These are phyloP conservation scores for Syngnathoides biaculeatus DNA, from an alignment of 2,113 vertebrate species.

Conservation along the genomic window DNA sequence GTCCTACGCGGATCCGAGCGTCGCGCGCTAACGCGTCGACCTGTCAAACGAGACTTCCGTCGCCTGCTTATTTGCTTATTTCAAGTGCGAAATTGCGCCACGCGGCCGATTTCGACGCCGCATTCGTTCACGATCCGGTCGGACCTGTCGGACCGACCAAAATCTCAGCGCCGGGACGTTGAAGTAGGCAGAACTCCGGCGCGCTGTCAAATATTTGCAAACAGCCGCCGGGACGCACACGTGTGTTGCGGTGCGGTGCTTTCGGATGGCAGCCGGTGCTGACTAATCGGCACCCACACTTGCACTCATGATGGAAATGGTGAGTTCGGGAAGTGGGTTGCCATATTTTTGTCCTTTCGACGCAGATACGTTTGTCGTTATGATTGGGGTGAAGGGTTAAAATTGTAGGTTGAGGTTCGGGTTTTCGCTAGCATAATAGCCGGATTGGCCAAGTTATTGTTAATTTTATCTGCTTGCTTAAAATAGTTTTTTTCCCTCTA, in stretches of 20 bases:
- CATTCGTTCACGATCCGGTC: conserved; percentile 42
- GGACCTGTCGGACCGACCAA: conserved; percentile 43
- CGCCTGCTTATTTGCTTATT: no score
- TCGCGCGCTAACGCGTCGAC: neutral
- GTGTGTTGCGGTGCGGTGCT: neutral
- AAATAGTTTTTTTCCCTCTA: no score
- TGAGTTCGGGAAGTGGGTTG: neutral
- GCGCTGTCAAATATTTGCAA: conserved; percentile 6
- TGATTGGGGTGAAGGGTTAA: no score
- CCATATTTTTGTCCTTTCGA: neutral
- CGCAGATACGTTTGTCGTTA: neutral
- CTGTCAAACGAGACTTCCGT: neutral
- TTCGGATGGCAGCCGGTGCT: neutral
- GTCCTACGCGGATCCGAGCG: neutral
- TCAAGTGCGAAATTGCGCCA: conserved; percentile 8
- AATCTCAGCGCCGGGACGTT: conserved; percentile 44
- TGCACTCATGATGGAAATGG: neutral
- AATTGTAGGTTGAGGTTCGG: neutral
- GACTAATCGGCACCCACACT: neutral
- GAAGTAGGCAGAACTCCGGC: conserved; percentile 34
- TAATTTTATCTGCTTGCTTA: no score
- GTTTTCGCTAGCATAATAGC: no score
- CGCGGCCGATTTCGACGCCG: neutral
- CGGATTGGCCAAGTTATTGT: no score
- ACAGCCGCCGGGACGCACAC: neutral